Conservation (phyloP, 2,888 invertebrate species). For the Melipona beecheii region DNA sequence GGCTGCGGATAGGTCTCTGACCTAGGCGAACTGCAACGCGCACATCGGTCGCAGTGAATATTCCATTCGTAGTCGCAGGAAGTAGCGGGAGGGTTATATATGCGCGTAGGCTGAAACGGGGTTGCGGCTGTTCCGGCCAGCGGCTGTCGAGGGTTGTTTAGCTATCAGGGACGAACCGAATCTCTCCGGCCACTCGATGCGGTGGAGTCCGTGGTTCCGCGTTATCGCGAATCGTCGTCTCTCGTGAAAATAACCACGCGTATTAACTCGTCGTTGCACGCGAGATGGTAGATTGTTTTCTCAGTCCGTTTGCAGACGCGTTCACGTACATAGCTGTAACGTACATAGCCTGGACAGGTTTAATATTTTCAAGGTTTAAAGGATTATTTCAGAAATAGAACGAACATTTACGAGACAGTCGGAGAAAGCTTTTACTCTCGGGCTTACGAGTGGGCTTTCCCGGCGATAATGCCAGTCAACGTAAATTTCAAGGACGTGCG, state of each 20-base stretch:
- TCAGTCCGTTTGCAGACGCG: neutral
- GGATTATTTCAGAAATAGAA: slow-evolving; percentile 12
- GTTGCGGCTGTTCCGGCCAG: slow-evolving; percentile 50
- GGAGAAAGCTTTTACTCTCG: neutral
- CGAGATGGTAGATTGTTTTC: slow-evolving; percentile 21
- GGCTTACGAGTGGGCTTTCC: neutral
- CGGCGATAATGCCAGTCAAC: neutral
- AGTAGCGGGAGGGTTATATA: slow-evolving; percentile 33
- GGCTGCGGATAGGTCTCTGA: slow-evolving; percentile 31
- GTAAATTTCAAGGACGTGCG: neutral
- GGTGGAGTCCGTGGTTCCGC: neutral
- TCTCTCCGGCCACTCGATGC: slow-evolving; percentile 7
- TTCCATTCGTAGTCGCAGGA: slow-evolving; percentile 61
- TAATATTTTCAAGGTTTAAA: neutral
- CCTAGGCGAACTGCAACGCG: slow-evolving; percentile 25
- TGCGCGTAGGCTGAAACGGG: slow-evolving; percentile 53
- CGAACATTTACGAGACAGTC: neutral
- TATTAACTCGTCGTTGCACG: slow-evolving; percentile 12
- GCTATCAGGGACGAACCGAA: slow-evolving; percentile 40
- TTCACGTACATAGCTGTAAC: neutral
- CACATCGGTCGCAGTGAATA: slow-evolving; percentile 55
- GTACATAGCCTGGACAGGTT: neutral
- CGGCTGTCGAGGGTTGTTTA: slow-evolving; percentile 44
- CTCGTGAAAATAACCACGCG: slow-evolving; percentile 32
- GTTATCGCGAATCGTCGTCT: neutral